These are phyloP conservation scores for Amphiduros pacificus DNA, from an alignment of 2,888 invertebrate species.

Conservation along the genomic window DNA sequence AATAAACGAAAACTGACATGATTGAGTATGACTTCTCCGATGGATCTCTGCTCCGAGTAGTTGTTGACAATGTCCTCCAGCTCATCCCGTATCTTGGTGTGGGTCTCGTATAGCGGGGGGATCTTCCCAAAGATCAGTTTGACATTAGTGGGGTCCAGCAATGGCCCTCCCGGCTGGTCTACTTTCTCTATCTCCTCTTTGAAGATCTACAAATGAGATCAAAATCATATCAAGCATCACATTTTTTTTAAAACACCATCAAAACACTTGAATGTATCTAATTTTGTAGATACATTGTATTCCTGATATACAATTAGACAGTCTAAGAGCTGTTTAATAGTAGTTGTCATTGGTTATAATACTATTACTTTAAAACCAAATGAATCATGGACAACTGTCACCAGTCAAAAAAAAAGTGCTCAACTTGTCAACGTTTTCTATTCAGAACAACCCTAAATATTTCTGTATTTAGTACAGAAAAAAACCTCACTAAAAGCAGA, in stretches of 20 bases:
- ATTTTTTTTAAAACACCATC: neutral
- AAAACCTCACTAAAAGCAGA: too few species aligned
- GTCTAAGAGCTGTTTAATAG: neutral
- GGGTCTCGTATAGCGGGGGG: slow-evolving; percentile 90
- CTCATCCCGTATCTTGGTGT: slow-evolving; percentile 72
- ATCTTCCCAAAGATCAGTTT: slow-evolving; percentile 95
- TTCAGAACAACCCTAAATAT: too few species aligned
- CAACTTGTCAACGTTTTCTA: too few species aligned
- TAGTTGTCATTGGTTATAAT: too few species aligned
- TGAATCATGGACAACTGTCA: too few species aligned
- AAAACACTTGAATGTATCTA: neutral
- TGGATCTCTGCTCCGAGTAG: slow-evolving; percentile 86
- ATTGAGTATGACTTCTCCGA: slow-evolving; percentile 85
- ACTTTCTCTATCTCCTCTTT: slow-evolving; percentile 89
- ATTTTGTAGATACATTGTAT: neutral
- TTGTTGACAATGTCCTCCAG: slow-evolving; percentile 69
- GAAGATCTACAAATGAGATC: slow-evolving; percentile 72
- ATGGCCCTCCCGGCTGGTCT: slow-evolving; percentile 72
- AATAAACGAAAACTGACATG: slow-evolving; percentile 66
- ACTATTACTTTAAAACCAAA: too few species aligned
- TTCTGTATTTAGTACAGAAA: too few species aligned
- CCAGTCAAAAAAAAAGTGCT: too few species aligned
- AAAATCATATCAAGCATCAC: neutral
- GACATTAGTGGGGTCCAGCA: slow-evolving; percentile 72
- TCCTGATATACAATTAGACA: too few species aligned